These are phyloP conservation scores for Formica aserva DNA, from an alignment of 2,888 invertebrate species.

Conservation along the genomic window DNA sequence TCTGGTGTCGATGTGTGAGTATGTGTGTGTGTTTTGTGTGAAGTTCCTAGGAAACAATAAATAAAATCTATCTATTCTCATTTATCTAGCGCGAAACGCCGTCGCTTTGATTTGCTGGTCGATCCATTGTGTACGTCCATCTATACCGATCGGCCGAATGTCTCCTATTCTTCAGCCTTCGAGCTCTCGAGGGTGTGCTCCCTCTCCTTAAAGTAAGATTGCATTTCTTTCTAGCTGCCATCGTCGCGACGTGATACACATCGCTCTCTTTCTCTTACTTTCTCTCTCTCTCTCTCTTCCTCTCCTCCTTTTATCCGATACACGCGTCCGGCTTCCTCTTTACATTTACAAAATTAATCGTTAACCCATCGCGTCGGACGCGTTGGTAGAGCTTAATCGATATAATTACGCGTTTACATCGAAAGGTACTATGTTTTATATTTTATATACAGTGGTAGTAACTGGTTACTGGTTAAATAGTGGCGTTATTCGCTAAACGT, in stretches of 20 bases:
- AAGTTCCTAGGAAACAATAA: conserved; percentile 84
- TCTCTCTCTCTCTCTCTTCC: conserved; percentile 21
- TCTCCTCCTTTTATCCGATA: conserved; percentile 19
- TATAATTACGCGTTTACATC: conserved; percentile 83
- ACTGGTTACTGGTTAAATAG: conserved; percentile 85
- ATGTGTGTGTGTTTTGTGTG: conserved; percentile 59
- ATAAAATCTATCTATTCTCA: conserved; percentile 85
- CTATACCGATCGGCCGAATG: conserved; percentile 12
- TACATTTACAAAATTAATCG: conserved; percentile 69
- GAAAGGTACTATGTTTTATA: conserved; percentile 79
- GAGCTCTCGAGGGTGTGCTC: conserved; percentile 26
- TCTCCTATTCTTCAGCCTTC: conserved; percentile 41
- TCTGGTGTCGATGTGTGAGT: conserved; percentile 52
- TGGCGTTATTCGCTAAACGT: conserved; percentile 82
- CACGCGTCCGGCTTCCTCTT: neutral
- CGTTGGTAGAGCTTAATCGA: conserved; percentile 68
- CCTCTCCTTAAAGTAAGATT: conserved; percentile 57
- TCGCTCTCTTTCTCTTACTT: neutral
- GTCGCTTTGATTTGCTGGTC: conserved; percentile 78
- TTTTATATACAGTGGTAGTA: conserved; percentile 83
- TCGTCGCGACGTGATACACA: conserved; percentile 32
- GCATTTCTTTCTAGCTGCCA: conserved; percentile 58
- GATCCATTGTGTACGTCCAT: conserved; percentile 61
- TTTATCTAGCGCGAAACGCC: conserved; percentile 77
- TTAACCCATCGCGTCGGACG: conserved; percentile 53